Conservation (phyloP, 2,113 vertebrate species). For the Triplophysa tibetana region DNA sequence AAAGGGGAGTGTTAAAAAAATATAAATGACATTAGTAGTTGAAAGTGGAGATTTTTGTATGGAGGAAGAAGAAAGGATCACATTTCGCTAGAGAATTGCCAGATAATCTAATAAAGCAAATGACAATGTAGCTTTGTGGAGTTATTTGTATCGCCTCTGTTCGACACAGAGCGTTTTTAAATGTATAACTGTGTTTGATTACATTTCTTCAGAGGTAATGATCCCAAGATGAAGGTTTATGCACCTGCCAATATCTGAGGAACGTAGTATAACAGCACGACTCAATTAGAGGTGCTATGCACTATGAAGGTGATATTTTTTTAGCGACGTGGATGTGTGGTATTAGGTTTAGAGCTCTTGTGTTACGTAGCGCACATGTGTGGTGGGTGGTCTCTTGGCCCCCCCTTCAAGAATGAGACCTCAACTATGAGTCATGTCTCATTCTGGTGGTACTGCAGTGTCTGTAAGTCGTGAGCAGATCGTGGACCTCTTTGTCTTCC, state of each 20-base stretch:
- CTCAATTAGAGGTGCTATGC: slow-evolving; percentile 3
- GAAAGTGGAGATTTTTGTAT: slow-evolving; percentile 10
- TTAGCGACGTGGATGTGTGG: neutral
- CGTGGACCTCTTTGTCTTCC: slow-evolving; percentile 25
- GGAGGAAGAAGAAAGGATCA: slow-evolving; percentile 49
- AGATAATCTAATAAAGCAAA: slow-evolving; percentile 63
- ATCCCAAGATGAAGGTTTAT: slow-evolving; percentile 3
- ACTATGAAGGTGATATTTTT: neutral
- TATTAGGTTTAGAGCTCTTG: neutral
- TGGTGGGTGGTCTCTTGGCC: slow-evolving; percentile 9
- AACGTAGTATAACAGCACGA: neutral
- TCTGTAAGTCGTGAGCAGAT: slow-evolving; percentile 61
- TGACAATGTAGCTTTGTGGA: slow-evolving; percentile 54
- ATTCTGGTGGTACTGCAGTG: slow-evolving; percentile 64
- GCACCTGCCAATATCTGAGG: neutral
- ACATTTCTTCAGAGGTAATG: slow-evolving; percentile 8
- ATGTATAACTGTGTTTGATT: slow-evolving; percentile 21
- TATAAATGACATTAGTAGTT: slow-evolving; percentile 44
- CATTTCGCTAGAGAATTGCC: slow-evolving; percentile 54
- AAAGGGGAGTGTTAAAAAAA: slow-evolving; percentile 10
- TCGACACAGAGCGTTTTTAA: neutral
- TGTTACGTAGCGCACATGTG: slow-evolving; percentile 30
- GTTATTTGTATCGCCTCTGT: neutral
- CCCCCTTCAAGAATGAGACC: slow-evolving; percentile 46
- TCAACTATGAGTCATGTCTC: slow-evolving; percentile 73